Evolutionary conservation across 2,113 vertebrate genomes (phyloP), one percentile per base, ranked within the genome.

Genomic region (Zootoca vivipara): DNA sequence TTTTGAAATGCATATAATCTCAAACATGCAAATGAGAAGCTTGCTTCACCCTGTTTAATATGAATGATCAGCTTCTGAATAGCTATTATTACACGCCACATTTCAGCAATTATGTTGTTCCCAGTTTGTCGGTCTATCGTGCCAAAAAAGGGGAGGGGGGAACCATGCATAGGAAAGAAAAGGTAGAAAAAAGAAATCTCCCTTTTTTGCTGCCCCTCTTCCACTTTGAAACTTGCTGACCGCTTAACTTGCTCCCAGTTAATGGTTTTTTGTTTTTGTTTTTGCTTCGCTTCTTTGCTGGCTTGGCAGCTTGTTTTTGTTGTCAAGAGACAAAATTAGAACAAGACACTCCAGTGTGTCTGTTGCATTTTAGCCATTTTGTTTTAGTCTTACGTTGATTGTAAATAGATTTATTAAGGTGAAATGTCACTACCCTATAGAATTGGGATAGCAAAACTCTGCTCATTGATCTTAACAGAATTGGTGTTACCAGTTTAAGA

Each of bases 1-100:
- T 99, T 99, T 98, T 98, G 98, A 99, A 98, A 99, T 98, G 98
- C 98, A 98, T 98, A 98, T 98, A 98, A 98, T 99, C 98, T 98
- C 98, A 96, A 97, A 98, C 98, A 99, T 99, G 98, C 98, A 99
- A 99, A 99, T 99, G 98, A 98, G 98, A 96, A 98, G 98, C 98
- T 98, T 97, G 98, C 97, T 98, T 98, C 98, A 98, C 98, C 98
- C 98, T 99, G 98, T 99, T 99, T 99, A 99, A 99, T 99, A 98
- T 98, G 98, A 99, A 98, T 98, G 98, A 98, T 99, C 97, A 95
- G 98, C 97, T 98, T 96, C 97, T 98, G 98, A 98, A 98, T 98
- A 98, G 98, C 98, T 98, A 98, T 98, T 99, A 98, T 99, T 99
- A 98, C 98, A 98, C 94, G 97, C 97, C 98, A 98, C 98, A 98